These are phyloP conservation scores for Gracilinanus agilis DNA, from an alignment of 2,113 vertebrate species.

Conservation along the genomic window DNA sequence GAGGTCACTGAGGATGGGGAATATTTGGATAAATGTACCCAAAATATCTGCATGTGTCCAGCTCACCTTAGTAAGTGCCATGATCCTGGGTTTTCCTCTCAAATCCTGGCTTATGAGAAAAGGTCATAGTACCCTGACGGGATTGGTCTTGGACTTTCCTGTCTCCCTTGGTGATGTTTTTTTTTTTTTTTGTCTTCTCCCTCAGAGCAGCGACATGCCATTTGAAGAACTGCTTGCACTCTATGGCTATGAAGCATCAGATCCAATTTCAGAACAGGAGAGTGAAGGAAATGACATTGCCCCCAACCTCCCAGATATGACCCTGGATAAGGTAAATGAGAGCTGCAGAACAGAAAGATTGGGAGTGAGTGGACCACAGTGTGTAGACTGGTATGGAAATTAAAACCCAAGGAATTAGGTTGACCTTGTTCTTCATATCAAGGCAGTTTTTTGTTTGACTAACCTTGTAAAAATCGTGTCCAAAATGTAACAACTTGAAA, in stretches of 20 bases:
- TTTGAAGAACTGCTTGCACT: slow-evolving; percentile 95
- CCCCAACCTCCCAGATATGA: slow-evolving; percentile 90
- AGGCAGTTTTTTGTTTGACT: background rate
- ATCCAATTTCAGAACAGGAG: slow-evolving; percentile 88
- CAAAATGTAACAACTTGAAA: background rate
- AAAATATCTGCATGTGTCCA: background rate
- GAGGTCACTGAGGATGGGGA: background rate
- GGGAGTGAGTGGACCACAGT: too few relatives aligned
- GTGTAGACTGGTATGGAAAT: background rate
- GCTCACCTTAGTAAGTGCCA: background rate
- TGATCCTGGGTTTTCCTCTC: background rate
- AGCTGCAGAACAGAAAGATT: background rate
- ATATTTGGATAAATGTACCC: background rate
- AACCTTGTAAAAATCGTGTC: background rate
- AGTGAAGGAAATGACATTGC: slow-evolving; percentile 87
- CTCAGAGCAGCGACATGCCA: slow-evolving; percentile 93
- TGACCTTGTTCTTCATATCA: background rate
- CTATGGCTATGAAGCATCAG: slow-evolving; percentile 93
- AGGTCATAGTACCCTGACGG: background rate
- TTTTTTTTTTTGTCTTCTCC: slow-evolving; percentile 66
- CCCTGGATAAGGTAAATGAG: slow-evolving; percentile 91
- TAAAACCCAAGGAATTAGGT: too few relatives aligned
- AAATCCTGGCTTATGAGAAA: background rate
- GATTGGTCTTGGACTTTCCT: background rate
- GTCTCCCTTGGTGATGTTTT: slow-evolving; percentile 59